Evolutionary conservation across 2,797 vertebrate species (phyloP), one percentile per base, ranked within the genome.

Genomic region (Eospalax fontanierii): DNA sequence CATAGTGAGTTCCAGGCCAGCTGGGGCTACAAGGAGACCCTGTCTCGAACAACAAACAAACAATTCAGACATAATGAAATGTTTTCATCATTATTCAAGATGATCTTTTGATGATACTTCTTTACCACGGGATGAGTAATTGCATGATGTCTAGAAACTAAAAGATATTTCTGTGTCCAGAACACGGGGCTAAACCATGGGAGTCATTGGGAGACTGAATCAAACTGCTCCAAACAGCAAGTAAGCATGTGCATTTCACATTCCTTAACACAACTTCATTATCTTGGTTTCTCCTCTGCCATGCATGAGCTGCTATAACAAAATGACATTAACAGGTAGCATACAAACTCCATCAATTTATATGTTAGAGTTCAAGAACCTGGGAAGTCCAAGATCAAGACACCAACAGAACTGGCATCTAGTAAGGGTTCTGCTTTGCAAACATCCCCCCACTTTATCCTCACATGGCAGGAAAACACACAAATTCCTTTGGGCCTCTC

Each of bases 61-160:
- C 22, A 86, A 94, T 76, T 59, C 57, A 93, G 66, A 65, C 2
- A 73, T 87, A 79, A 93, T 75, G 28, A 70, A 86, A 82, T 26
- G 19, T 8, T 74, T 87, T 74, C 7, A 22, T 80, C 22, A 57
- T 93, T 57, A 85, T 35, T 63, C 19, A 61, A 95, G 86, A 73
- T 57, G 65, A 12, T 1, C n/a, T 33, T 68, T 94, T 54, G 2
- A 33, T 19, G 61, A 8, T 38, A 7, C 80, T 61, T 33, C 10
- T 76, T 91, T 90, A 74, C 71, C 30, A n/a, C 16, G 6, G 50
- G 59, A 18, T 22, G 59, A 50, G 30, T 43, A 21, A 33, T 46
- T 46, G 38, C 30, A 63, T 71, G 26, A 38, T 57, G 24, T n/a
- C 28, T 66, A 30, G n/a, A 65, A 92, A 83, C 35, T 83, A 38